Percentiles rank a stretch among this genome's conserved stretches.
phyloP scores from a whole-genome alignment of 2,888 invertebrate genomes.

The Lycophotia porphyrea region DNA sequence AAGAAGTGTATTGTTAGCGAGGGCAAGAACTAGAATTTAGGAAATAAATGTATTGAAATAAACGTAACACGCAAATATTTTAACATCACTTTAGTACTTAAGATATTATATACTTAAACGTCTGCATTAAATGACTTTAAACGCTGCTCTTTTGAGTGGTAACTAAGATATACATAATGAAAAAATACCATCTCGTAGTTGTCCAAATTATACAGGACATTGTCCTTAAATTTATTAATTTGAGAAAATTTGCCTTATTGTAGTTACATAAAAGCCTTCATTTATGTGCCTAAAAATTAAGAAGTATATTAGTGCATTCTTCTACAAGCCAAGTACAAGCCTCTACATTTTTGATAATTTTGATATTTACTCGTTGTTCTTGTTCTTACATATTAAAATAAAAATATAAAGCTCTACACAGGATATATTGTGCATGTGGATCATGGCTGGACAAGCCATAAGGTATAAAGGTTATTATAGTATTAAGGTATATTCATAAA shows the following conservation, averaged over 20 bases:
- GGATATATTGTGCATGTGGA: background rate
- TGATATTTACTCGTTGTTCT: conserved; percentile 14
- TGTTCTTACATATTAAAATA: conserved; percentile 5
- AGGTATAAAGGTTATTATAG: background rate
- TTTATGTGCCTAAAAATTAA: conserved; percentile 24
- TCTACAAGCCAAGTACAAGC: conserved; percentile 3
- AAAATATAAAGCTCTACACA: background rate
- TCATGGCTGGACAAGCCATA: background rate
- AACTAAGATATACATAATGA: background rate
- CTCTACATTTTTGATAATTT: conserved; percentile 13
- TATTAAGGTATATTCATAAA: background rate
- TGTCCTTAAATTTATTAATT: background rate
- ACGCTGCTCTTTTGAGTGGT: conserved; percentile 13
- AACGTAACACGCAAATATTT: conserved; percentile 26
- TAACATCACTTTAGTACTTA: conserved; percentile 30
- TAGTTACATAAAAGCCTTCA: background rate
- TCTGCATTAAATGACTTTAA: background rate
- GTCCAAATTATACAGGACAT: conserved; percentile 7
- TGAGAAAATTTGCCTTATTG: conserved; percentile 20
- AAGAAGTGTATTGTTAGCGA: background rate
- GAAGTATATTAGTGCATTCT: conserved; percentile 19
- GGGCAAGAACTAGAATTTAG: background rate
- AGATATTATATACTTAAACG: conserved; percentile 7
- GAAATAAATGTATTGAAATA: background rate
- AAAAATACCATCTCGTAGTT: background rate